A percentile compares a stretch with the other conserved stretches of the same genome.
Conservation (phyloP, 2,888 invertebrate species). For the Hydroisotoma schaefferi region DNA sequence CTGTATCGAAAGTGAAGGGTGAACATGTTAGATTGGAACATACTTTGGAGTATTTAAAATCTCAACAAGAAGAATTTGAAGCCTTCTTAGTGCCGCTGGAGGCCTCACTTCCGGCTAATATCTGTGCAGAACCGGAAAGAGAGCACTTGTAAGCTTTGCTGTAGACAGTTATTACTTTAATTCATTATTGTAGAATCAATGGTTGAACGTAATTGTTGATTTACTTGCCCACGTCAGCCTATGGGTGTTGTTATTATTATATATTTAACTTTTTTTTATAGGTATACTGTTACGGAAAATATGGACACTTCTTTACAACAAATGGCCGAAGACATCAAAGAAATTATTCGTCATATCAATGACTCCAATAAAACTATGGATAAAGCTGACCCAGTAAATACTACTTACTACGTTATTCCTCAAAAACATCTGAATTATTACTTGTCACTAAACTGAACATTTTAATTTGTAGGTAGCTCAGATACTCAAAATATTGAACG, state of each 20-base stretch:
- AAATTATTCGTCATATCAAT: conserved; percentile 90
- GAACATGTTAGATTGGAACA: conserved; percentile 87
- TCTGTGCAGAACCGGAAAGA: conserved; percentile 69
- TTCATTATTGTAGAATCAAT: neutral
- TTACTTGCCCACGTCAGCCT: conserved; percentile 8
- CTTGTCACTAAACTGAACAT: conserved; percentile 11
- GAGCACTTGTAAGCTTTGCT: conserved; percentile 10
- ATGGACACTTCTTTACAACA: conserved; percentile 87
- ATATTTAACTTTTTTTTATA: conserved; percentile 50
- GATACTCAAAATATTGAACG: conserved; percentile 88
- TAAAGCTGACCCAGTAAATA: conserved; percentile 76
- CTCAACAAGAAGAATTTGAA: conserved; percentile 89
- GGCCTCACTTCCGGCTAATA: conserved; percentile 27
- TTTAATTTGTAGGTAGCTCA: conserved; percentile 69
- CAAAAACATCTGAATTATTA: neutral
- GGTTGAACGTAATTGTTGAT: neutral
- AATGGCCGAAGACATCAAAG: conserved; percentile 92
- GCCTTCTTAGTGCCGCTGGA: conserved; percentile 81
- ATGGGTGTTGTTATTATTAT: conserved; percentile 9
- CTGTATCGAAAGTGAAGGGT: conserved; percentile 80
- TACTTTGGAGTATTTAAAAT: conserved; percentile 86
- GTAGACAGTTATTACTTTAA: conserved; percentile 17
- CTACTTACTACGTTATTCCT: neutral
- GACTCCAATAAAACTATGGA: conserved; percentile 80
- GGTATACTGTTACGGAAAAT: conserved; percentile 82